These are phyloP conservation scores for Columba livia DNA, from an alignment of 2,113 vertebrate genomes.

Conservation along the genomic window DNA sequence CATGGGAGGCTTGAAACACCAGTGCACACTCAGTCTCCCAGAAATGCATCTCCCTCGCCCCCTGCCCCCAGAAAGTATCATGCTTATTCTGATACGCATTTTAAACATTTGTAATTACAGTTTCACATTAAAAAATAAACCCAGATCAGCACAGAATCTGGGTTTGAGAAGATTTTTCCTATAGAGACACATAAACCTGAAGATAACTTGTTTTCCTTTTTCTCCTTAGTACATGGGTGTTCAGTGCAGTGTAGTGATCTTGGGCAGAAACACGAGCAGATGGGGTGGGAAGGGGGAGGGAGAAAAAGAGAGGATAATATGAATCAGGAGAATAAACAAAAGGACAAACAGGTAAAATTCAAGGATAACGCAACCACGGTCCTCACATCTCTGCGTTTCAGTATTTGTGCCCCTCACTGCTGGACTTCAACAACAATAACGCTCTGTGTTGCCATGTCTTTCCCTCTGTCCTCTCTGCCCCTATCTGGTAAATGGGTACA, in stretches of 20 bases:
- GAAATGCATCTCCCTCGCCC: neutral
- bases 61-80: rapidly evolving
- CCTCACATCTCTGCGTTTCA: neutral
- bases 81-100: neutral
- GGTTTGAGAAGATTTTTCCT: neutral
- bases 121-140: neutral
- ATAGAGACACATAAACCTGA: neutral
- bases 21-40: neutral
- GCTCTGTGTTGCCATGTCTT: neutral
- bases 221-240: neutral
- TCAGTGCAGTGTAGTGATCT: neutral
- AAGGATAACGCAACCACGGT: neutral
- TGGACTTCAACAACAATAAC: neutral
- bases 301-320: neutral
- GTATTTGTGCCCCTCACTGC: neutral
- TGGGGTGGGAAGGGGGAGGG: neutral
- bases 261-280: neutral
- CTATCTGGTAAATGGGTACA: neutral
- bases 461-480: neutral
- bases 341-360: neutral
- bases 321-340: neutral
- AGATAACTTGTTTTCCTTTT: neutral
- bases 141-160: neutral
- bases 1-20: neutral
- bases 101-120: neutral